These are phyloP conservation scores for Thymelicus acteon DNA, from an alignment of 2,888 invertebrate species.

Conservation along the genomic window DNA sequence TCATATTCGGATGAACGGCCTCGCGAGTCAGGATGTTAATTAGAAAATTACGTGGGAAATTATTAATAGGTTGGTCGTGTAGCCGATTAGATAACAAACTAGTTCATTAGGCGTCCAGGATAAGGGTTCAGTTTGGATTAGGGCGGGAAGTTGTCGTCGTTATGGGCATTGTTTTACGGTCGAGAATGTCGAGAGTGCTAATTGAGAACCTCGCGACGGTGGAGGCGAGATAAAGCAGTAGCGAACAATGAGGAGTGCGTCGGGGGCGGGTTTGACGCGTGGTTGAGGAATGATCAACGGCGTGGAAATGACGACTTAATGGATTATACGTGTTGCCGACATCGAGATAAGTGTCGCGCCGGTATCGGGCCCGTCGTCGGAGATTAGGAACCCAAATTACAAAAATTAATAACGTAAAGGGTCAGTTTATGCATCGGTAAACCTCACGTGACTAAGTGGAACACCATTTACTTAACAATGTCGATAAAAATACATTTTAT, in stretches of 20 bases:
- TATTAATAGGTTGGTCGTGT: slow-evolving; percentile 81
- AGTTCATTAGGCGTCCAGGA: slow-evolving; percentile 79
- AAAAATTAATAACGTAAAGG: slow-evolving; percentile 81
- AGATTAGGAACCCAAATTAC: slow-evolving; percentile 80
- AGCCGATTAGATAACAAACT: slow-evolving; percentile 83
- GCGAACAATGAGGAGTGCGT: slow-evolving; percentile 76
- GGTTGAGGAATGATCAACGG: slow-evolving; percentile 82
- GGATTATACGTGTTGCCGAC: slow-evolving; percentile 83
- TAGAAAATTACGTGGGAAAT: slow-evolving; percentile 83
- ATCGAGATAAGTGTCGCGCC: slow-evolving; percentile 82
- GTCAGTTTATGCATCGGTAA: slow-evolving; percentile 68
- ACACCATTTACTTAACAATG: slow-evolving; percentile 18
- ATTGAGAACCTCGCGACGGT: slow-evolving; percentile 60
- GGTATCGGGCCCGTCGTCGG: slow-evolving; percentile 72
- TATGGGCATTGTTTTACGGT: slow-evolving; percentile 63
- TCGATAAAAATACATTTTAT: not conserved
- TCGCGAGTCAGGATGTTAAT: slow-evolving; percentile 70
- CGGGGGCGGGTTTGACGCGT: slow-evolving; percentile 80
- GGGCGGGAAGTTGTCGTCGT: slow-evolving; percentile 48
- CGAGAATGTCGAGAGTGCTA: slow-evolving; percentile 49
- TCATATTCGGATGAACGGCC: slow-evolving; percentile 6
- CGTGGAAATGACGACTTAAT: slow-evolving; percentile 85
- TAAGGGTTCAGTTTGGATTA: slow-evolving; percentile 50
- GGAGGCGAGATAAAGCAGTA: slow-evolving; percentile 75
- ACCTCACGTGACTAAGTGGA: slow-evolving; percentile 47